Base-by-base conservation (phyloP, 2,113 vertebrate genomes). In the Mirounga angustirostris region DNA sequence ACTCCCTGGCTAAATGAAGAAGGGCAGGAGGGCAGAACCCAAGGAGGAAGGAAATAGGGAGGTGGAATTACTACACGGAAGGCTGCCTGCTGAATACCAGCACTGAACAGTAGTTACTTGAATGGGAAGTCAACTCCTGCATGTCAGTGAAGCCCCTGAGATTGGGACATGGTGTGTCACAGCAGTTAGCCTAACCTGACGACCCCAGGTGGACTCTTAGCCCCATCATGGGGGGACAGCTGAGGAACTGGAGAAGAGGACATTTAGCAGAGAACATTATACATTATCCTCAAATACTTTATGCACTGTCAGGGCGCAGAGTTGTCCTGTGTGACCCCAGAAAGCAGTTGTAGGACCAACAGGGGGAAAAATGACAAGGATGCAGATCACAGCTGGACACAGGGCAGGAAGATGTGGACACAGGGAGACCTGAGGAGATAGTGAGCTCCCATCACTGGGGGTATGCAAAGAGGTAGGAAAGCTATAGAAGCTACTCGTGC, bases 121-220 rank as follows among this genome's bases (percentile, higher is more conserved):
- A 61, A 15, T 21, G 8, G 46, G 58, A 63, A 24, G 5, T 18
- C 50, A 30, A 2, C 21, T 46, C 9, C 69, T 50, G 14, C 2
- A 9, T 2, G 26, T 4, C 12, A 36, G 28, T 1, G 26, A 65
- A 54, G 65, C 50, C 46, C 15, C 46, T n/a, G 50, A 36, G 43
- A 36, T 12, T 7, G 50, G 56, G 24, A 13, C 4, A 4, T 1
- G 1, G n/a, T 21, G 4, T 26, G 9, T 22, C 12, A 40, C 0
- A 54, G 74, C 58, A n/a, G 40, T 26, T 63, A 21, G 59, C 33
- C 76, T 36, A 24, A 14, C n/a, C 89, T 5, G 0, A 3, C 59
- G 3, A 21, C 19, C 13, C 33, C 43, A 24, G 52, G 30, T 30
- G 52, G 46, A 46, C 84, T 11, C 24, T 4, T n/a, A 52, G 4